Evolutionary conservation across 1,140 invertebrate genomes (phyloP).

Genomic region (Drosophila ambigua): DNA sequence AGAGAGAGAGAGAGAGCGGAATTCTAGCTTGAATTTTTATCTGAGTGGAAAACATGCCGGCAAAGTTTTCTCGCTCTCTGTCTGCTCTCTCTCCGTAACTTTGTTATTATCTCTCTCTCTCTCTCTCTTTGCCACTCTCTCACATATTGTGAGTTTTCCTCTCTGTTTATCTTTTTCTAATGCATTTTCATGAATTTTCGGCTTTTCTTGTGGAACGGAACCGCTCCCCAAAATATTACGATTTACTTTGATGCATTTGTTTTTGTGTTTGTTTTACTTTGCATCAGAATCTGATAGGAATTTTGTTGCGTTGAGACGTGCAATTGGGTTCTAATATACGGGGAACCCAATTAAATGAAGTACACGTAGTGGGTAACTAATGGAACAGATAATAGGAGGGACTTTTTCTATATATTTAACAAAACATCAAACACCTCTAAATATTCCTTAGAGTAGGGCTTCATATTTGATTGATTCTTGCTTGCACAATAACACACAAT

Average conservation of each 20-base stretch:
- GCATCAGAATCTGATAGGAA: constrained; percentile 55
- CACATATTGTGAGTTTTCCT: constrained; percentile 17
- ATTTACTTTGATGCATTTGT: constrained; percentile 54
- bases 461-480: no score
- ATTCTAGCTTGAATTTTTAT: constrained; percentile 20
- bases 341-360: no score
- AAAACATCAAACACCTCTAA: no score
- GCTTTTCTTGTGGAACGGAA: constrained; percentile 45
- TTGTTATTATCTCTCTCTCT: neutral
- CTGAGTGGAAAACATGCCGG: constrained; percentile 27
- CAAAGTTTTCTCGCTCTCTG: neutral
- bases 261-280: constrained; percentile 34
- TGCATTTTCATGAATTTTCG: constrained; percentile 52
- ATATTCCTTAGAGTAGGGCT: no score
- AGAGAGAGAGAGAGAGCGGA: constrained; percentile 22
- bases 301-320: neutral
- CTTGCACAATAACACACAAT: no score
- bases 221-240: constrained; percentile 70
- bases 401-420: no score
- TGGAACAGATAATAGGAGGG: no score
- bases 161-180: constrained; percentile 74
- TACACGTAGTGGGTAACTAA: no score
- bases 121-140: constrained; percentile 1
- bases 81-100: neutral
- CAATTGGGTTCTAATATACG: constrained; percentile 18